Evolutionary conservation across 2,113 vertebrate species (phyloP).

Genomic region (Takifugu bimaculatus): DNA sequence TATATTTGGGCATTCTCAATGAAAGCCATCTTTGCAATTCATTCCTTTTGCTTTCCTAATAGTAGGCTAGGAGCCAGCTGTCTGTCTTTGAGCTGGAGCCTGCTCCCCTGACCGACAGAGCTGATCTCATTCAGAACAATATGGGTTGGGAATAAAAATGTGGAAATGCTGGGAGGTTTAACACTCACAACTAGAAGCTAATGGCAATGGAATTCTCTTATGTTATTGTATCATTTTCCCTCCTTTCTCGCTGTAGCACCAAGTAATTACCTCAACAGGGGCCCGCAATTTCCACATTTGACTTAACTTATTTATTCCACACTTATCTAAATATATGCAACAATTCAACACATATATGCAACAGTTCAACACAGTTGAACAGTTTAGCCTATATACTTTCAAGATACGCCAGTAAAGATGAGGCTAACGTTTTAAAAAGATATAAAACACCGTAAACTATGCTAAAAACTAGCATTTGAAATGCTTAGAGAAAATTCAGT

Average conservation of each 20-base stretch:
- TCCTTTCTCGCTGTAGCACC: background rate
- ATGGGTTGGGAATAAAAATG: constrained; percentile 40
- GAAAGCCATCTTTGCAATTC: constrained; percentile 61
- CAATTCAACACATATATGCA: too few species aligned
- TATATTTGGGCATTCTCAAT: constrained; percentile 79
- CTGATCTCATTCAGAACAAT: constrained; percentile 22
- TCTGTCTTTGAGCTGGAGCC: constrained; percentile 45
- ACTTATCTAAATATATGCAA: too few species aligned
- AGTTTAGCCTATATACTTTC: too few species aligned
- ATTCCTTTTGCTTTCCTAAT: constrained; percentile 78
- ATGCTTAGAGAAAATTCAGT: too few species aligned
- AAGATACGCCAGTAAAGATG: too few species aligned
- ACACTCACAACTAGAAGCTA: constrained; percentile 1
- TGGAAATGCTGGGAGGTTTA: constrained; percentile 21
- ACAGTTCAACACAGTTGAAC: too few species aligned
- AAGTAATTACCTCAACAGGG: background rate
- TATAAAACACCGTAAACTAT: too few species aligned
- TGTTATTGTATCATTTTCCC: background rate
- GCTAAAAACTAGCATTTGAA: too few species aligned
- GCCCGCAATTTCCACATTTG: background rate
- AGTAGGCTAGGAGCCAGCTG: constrained; percentile 66
- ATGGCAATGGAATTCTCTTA: background rate
- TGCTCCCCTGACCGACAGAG: constrained; percentile 41
- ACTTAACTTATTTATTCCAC: too few species aligned
- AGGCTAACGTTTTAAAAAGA: too few species aligned